phyloP scores from a whole-genome alignment of 2,113 vertebrate genomes.

The Heterotis niloticus region DNA sequence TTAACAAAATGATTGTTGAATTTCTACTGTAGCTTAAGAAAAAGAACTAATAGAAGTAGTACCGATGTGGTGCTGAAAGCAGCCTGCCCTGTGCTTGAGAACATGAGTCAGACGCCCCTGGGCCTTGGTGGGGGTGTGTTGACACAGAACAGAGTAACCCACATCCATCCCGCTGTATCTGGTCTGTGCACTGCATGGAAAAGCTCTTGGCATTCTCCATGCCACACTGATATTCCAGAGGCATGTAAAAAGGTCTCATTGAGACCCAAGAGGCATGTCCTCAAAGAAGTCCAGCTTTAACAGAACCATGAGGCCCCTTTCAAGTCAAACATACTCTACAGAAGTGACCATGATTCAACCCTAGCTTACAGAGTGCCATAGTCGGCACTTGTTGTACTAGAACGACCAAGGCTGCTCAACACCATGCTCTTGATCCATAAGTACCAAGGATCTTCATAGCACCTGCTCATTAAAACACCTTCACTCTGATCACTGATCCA shows the following conservation, averaged over 20 bases:
- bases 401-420: background rate
- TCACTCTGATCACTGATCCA: background rate
- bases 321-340: background rate
- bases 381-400: background rate
- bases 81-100: background rate
- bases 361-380: background rate
- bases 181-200: background rate
- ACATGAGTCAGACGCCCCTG: constrained; percentile 6
- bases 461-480: background rate
- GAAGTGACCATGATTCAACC: background rate
- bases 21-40: background rate
- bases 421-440: background rate
- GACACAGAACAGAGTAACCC: constrained; percentile 18
- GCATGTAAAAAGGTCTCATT: background rate
- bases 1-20: background rate
- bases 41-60: background rate
- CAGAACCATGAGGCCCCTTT: background rate
- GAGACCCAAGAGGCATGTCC: background rate
- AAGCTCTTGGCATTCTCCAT: background rate
- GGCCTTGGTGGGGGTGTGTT: constrained; percentile 2
- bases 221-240: background rate
- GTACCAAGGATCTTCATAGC: background rate
- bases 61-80: background rate
- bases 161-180: constrained; percentile 10
- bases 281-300: too few relatives aligned